A percentile compares a stretch with the other conserved stretches of the same genome.
These are phyloP conservation scores for Brachyopa scutellaris DNA, from an alignment of 2,888 invertebrate species.

Conservation along the genomic window DNA sequence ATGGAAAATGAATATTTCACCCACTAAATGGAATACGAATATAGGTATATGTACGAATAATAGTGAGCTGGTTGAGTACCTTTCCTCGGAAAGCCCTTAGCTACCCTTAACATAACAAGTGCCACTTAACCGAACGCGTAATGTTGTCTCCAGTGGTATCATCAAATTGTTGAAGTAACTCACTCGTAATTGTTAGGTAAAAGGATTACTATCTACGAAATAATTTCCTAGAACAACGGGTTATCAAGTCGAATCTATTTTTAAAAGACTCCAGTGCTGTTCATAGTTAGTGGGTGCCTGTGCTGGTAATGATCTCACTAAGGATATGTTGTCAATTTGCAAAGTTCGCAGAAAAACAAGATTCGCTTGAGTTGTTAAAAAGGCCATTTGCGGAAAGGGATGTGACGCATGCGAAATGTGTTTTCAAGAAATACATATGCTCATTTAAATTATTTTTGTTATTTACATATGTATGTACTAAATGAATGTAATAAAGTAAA, in stretches of 20 bases:
- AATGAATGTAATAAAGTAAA: neutral
- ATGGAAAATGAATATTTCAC: no score
- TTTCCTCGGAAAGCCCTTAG: no score
- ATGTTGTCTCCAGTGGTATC: no score
- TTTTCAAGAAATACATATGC: neutral
- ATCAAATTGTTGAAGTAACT: no score
- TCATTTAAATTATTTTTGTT: neutral
- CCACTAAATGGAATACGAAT: no score
- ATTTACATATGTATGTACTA: neutral
- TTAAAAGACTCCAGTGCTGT: neutral
- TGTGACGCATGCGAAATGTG: constrained; percentile 11
- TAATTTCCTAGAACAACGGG: no score
- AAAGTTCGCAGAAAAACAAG: constrained; percentile 3
- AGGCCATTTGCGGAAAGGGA: constrained; percentile 1
- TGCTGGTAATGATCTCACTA: neutral
- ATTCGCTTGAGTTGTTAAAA: neutral
- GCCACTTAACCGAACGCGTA: no score
- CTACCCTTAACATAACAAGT: no score
- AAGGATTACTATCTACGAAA: no score
- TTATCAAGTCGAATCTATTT: neutral
- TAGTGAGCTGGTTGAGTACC: no score
- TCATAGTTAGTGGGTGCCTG: neutral
- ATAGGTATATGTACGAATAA: no score
- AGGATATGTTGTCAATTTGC: neutral
- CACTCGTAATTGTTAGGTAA: no score